Evolutionary conservation across 2,113 vertebrate species (phyloP).

Genomic region (Campylomormyrus numenius): DNA sequence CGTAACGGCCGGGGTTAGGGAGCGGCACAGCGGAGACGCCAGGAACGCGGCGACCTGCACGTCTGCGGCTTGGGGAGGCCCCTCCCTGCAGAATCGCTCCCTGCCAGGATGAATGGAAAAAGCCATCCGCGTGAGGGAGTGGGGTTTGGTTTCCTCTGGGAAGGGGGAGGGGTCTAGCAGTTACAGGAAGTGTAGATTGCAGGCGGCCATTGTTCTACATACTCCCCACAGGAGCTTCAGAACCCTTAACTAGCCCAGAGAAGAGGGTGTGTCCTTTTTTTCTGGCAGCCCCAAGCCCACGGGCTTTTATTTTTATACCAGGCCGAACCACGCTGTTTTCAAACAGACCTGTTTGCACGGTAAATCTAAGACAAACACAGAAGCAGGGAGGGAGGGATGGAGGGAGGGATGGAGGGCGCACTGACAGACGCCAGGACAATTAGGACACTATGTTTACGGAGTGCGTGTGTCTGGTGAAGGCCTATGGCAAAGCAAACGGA

Average conservation of each 20-base stretch:
- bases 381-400: neutral
- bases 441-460: conserved; percentile 11
- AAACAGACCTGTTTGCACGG: neutral
- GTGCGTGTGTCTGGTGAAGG: neutral
- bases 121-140: neutral
- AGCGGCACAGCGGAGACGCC: neutral
- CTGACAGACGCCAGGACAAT: neutral
- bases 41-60: neutral
- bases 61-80: neutral
- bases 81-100: neutral
- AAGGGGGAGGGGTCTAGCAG: neutral
- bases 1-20: conserved; percentile 50
- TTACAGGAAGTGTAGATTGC: neutral
- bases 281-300: neutral
- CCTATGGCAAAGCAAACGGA: neutral
- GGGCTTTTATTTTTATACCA: neutral
- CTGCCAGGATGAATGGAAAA: neutral
- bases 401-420: too few relatives aligned
- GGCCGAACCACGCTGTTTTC: neutral
- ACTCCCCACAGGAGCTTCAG: neutral
- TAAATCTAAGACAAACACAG: neutral
- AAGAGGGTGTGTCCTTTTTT: neutral
- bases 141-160: neutral
- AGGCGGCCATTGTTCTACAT: neutral
- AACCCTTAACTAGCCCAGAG: neutral